Base-by-base conservation (phyloP, 1,140 invertebrate genomes). In the Elymnias hypermnestra region DNA sequence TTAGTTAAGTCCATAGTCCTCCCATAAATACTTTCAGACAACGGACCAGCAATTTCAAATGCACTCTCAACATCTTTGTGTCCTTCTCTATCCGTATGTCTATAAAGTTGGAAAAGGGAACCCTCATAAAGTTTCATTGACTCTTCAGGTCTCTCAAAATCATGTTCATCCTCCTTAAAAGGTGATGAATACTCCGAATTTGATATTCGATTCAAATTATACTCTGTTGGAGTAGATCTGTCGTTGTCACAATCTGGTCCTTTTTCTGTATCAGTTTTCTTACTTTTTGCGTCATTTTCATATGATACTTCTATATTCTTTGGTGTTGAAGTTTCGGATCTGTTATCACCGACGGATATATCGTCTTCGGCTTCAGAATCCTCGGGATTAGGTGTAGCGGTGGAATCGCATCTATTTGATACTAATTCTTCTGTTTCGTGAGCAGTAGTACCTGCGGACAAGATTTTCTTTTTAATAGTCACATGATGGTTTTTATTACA, bases 1-100 rank as follows among this genome's bases (percentile, higher is more conserved):
- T 87, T 87, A 3, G 78, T 71, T 28, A 87, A 42, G 41, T 87
- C 83, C 72, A 87, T 75, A 19, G 81, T 78, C 15, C 82, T 53
- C 0, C 67, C 75, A 40, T 87, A 87, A 17, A 87, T 73, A 37
- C 58, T 72, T 1, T 85, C 78, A 0, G 77, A 60, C 7, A 82
- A 35, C 1, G 60, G 38, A 0, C 69, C 68, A 6, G 54, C 41
- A 25, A 77, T 61, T 9, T 63, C 72, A 42, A 75, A 78, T 0
- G 62, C 60, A 21, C 55, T 51, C 10, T 81, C 72, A 2, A 48
- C 52, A 2, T 82, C 73, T 29, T 83, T 73, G 7, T 63, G 63
- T 0, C 48, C 38, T n/a, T 77, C 73, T n/a, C 75, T 63, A 6
- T 82, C 77, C 5, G 67, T 36, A 21, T 36, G 44, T 35, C 78